Conservation (phyloP, 1,140 invertebrate species). For the Drosophila littoralis region DNA sequence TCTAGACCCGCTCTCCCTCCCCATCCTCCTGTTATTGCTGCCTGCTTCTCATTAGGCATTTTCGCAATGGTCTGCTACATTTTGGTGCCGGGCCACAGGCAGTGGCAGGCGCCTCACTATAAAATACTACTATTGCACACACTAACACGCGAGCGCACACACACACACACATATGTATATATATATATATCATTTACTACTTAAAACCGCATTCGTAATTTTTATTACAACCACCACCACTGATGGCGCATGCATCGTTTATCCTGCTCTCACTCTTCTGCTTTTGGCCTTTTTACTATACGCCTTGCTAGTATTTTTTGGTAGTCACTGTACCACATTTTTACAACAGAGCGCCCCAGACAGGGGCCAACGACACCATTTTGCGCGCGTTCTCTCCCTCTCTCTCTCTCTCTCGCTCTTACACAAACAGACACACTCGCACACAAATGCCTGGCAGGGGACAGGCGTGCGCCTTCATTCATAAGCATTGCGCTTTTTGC, state of each 20-base stretch:
- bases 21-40: neutral
- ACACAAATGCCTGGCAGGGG: slow-evolving; percentile 4
- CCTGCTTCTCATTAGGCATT: slow-evolving; percentile 30
- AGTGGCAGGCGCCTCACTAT: slow-evolving; percentile 18
- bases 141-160: slow-evolving; percentile 27
- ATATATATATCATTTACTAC: slow-evolving; percentile 49
- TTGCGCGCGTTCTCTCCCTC: slow-evolving; percentile 35
- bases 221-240: slow-evolving; percentile 63
- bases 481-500: slow-evolving; percentile 53
- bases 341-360: slow-evolving; percentile 63
- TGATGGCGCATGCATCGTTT: slow-evolving; percentile 39
- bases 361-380: slow-evolving; percentile 75
- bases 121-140: slow-evolving; percentile 21
- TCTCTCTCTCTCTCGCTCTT: slow-evolving; percentile 32
- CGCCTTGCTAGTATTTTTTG: slow-evolving; percentile 73
- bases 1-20: slow-evolving; percentile 18
- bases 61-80: slow-evolving; percentile 47
- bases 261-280: slow-evolving; percentile 26
- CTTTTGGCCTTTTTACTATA: slow-evolving; percentile 63
- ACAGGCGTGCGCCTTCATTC: slow-evolving; percentile 53
- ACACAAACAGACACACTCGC: slow-evolving; percentile 17
- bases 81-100: slow-evolving; percentile 26
- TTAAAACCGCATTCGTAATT: slow-evolving; percentile 76
- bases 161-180: slow-evolving; percentile 24
- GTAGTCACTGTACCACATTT: slow-evolving; percentile 80